These are phyloP conservation scores for Scelioninae gen. 2 DNA, from an alignment of 2,888 invertebrate species.

Conservation along the genomic window DNA sequence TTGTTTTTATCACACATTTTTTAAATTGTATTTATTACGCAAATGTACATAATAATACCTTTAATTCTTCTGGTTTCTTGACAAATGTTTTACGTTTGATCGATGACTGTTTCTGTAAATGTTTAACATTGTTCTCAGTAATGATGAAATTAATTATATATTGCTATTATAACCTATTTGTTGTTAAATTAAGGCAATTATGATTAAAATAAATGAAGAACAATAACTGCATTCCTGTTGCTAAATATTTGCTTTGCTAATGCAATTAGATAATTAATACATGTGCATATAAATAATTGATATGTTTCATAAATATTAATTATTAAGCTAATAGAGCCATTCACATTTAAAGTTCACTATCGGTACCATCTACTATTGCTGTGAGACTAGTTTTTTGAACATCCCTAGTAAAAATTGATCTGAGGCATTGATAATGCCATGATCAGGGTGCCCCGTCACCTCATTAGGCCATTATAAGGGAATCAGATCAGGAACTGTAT, in stretches of 20 bases:
- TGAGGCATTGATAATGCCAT: too few relatives aligned
- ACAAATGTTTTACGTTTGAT: constrained; percentile 58
- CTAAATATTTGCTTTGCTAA: too few relatives aligned
- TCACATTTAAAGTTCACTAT: constrained; percentile 50
- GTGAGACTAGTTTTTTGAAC: constrained; percentile 53
- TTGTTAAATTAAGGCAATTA: neutral
- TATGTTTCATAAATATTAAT: too few relatives aligned
- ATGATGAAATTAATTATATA: constrained; percentile 33
- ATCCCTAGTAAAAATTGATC: too few relatives aligned
- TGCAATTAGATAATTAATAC: too few relatives aligned
- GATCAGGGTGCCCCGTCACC: too few relatives aligned
- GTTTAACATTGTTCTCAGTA: too few relatives aligned
- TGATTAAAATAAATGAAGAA: neutral
- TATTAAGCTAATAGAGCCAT: neutral
- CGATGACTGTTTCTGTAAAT: constrained; percentile 55
- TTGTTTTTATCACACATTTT: constrained; percentile 9
- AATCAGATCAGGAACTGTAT: too few relatives aligned
- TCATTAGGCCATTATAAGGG: too few relatives aligned
- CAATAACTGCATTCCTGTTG: too few relatives aligned
- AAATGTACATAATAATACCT: too few relatives aligned
- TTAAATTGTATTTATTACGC: neutral
- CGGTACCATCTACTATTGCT: constrained; percentile 47
- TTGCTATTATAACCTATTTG: neutral
- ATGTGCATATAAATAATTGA: too few relatives aligned
- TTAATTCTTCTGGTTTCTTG: constrained; percentile 59